Percentiles rank a stretch among this genome's conserved stretches.
These are phyloP conservation scores for Pandemis cinnamomeana DNA, from an alignment of 2,888 invertebrate genomes.

Conservation along the genomic window DNA sequence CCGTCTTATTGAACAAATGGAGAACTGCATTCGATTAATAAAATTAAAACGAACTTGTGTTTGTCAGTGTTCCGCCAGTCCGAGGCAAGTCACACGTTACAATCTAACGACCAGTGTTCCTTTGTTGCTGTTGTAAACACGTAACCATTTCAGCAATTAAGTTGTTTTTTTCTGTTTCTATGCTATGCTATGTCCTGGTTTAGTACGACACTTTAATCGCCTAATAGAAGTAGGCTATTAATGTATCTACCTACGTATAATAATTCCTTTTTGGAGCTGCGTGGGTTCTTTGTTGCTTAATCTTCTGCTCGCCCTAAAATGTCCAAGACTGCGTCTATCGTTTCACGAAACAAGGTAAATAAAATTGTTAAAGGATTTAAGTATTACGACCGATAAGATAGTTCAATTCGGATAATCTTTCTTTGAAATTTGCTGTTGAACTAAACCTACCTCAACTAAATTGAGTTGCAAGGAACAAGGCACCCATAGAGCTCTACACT, in stretches of 20 bases:
- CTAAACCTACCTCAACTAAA: constrained; percentile 37
- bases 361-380: background rate
- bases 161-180: background rate
- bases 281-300: background rate
- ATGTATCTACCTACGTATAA: background rate
- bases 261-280: background rate
- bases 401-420: background rate
- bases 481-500: constrained; percentile 15
- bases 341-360: background rate
- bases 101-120: background rate
- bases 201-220: too few species aligned
- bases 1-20: constrained; percentile 59
- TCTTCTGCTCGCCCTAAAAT: background rate
- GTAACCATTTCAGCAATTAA: background rate
- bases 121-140: constrained; percentile 13
- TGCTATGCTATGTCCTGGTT: too few species aligned
- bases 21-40: constrained; percentile 37
- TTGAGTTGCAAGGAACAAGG: constrained; percentile 21
- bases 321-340: background rate
- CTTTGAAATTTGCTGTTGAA: background rate
- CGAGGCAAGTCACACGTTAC: constrained; percentile 4
- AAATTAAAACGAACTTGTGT: constrained; percentile 31
- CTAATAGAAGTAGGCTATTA: background rate
- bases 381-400: background rate
- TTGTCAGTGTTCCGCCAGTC: constrained; percentile 17